phyloP scores from a whole-genome alignment of 1,140 invertebrate genomes.

The Leptinotarsa defecta region DNA sequence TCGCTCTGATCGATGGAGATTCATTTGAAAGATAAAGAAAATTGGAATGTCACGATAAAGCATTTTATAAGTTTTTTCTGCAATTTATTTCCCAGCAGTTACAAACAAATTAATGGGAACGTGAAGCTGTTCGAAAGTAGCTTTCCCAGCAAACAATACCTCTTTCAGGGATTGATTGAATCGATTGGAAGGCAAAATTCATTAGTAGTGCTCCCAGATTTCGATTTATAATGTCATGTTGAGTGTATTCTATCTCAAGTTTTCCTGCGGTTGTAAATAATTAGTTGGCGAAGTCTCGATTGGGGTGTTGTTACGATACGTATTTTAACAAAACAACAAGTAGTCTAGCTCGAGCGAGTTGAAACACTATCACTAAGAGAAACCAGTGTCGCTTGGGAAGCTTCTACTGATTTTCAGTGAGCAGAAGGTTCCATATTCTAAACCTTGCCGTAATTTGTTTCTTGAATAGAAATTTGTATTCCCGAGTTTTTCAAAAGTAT shows the following conservation, averaged over 20 bases:
- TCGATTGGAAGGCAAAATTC: not conserved
- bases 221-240: not conserved
- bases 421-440: too few species aligned
- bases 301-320: too few species aligned
- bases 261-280: not conserved
- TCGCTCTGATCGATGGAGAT: not conserved
- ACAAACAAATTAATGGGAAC: not conserved
- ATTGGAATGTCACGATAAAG: slow-evolving; percentile 4
- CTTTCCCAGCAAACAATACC: not conserved
- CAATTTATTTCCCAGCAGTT: not conserved
- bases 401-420: too few species aligned
- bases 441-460: too few species aligned
- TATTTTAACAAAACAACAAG: too few species aligned
- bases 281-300: too few species aligned
- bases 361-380: too few species aligned
- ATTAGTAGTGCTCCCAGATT: not conserved
- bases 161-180: not conserved
- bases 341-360: too few species aligned
- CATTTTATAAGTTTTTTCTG: not conserved
- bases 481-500: too few species aligned
- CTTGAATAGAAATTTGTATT: too few species aligned
- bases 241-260: not conserved
- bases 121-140: not conserved
- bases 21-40: not conserved
- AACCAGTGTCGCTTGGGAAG: too few species aligned